Base-by-base conservation (phyloP, 1,140 invertebrate species). In the Drosophila quadrilineata region DNA sequence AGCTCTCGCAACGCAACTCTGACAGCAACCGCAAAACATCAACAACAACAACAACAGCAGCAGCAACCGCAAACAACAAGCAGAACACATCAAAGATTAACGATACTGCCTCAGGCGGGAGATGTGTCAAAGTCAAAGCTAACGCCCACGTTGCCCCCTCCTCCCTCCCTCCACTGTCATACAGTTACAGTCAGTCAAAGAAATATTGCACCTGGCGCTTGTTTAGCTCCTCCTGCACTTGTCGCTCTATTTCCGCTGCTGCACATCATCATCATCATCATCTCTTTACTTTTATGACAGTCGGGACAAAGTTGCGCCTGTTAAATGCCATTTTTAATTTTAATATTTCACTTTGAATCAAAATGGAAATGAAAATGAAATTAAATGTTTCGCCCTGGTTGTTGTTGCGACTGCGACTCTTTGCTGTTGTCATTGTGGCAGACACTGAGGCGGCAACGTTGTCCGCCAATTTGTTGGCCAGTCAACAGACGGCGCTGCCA, bases 291-390 rank as follows among this genome's bases (percentile, higher is more conserved):
- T 68, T 64, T 64, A 72, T 82, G 77, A 66, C 73, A 57, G 59
- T 46, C 56, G 71, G n/a, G n/a, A 72, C 76, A 82, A 76, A 72
- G 76, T 69, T 75, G 66, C 67, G 50, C 76, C 41, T n/a, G 75
- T 82, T 82, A 82, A 82, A 82, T 82, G 77, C 65, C 79, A 71
- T 74, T 79, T 74, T 79, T 77, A 84, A 84, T 77, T 77, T 73
- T 49, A 59, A 62, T 64, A 60, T 82, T 82, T 74, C 76, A 71
- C 56, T 82, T 72, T 84, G 73, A 72, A 82, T 73, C 73, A 82
- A 82, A 84, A 76, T 84, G 68, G 84, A 82, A 72, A 82, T 73
- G 73, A 82, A 82, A 84, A 76, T 84, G 68, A 82, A 82, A 82
- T 82, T 84, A 82, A 82, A 82, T 58, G 76, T 49, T 67, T 35